Percentiles rank a stretch among this genome's conserved stretches.
phyloP scores from a whole-genome alignment of 2,113 vertebrate genomes.

The Nycticorax nycticorax region DNA sequence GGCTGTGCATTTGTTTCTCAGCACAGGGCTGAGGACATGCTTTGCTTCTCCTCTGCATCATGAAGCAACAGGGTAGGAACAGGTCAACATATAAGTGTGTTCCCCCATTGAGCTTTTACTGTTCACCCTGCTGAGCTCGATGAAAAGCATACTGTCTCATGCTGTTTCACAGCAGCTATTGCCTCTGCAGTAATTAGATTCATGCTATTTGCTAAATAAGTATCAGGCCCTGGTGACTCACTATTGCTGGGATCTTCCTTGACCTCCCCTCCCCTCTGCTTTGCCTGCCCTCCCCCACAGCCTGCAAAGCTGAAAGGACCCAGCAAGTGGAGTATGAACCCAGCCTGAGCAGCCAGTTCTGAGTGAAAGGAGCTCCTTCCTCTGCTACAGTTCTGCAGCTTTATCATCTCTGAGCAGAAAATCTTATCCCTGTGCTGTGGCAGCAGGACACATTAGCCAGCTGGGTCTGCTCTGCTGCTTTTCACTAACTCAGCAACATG shows the following conservation, averaged over 20 bases:
- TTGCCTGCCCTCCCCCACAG: neutral
- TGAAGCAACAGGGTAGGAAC: neutral
- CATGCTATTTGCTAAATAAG: conserved; percentile 19
- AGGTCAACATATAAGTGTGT: neutral
- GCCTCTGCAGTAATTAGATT: neutral
- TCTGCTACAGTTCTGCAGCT: neutral
- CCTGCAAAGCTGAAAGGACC: neutral
- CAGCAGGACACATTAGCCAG: neutral
- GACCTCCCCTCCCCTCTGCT: neutral
- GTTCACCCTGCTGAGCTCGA: neutral
- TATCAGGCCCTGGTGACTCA: conserved; percentile 17
- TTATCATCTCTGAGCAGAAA: neutral
- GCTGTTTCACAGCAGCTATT: conserved; percentile 26
- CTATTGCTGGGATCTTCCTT: neutral
- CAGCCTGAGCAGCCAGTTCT: neutral
- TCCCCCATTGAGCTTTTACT: neutral
- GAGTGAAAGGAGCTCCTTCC: neutral
- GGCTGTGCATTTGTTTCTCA: neutral
- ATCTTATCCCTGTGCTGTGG: neutral
- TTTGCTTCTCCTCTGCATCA: neutral
- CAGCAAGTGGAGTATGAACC: neutral
- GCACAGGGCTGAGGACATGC: neutral
- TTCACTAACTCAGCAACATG: neutral
- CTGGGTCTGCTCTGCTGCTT: neutral
- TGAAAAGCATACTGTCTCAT: conserved; percentile 11